phyloP scores from a whole-genome alignment of 1,140 invertebrate genomes.

The Cydia amplana region DNA sequence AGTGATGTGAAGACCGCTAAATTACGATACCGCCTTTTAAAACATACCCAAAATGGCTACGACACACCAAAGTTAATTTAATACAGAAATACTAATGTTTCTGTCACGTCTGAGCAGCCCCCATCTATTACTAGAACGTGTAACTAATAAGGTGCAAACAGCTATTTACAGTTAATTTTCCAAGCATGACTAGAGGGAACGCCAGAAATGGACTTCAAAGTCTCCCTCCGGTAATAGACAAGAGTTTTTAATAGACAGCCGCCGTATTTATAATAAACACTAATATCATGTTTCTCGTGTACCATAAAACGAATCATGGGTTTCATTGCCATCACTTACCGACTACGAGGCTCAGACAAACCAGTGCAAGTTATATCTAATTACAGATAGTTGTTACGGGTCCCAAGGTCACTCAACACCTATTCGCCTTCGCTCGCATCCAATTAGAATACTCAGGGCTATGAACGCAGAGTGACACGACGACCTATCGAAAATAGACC shows the following conservation, averaged over 20 bases:
- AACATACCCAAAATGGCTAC: too few species aligned
- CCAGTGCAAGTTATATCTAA: neutral
- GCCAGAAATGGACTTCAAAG: conserved; percentile 9
- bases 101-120: too few species aligned
- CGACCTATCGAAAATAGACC: conserved; percentile 45
- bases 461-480: conserved; percentile 25
- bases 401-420: neutral
- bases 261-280: conserved; percentile 29
- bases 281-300: conserved; percentile 26
- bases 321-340: neutral
- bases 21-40: too few species aligned
- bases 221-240: neutral
- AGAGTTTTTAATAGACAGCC: conserved; percentile 22
- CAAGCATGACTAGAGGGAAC: neutral
- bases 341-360: neutral
- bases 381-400: neutral
- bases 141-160: neutral
- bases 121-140: too few species aligned
- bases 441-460: neutral
- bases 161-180: neutral
- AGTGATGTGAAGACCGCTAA: too few species aligned
- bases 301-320: conserved; percentile 14
- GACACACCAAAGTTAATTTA: too few species aligned
- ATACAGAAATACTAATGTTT: too few species aligned
- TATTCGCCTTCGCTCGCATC: neutral